A percentile compares a stretch with the other conserved stretches of the same genome.
These are phyloP conservation scores for Drosophila cognata DNA, from an alignment of 2,888 invertebrate species.

Conservation along the genomic window DNA sequence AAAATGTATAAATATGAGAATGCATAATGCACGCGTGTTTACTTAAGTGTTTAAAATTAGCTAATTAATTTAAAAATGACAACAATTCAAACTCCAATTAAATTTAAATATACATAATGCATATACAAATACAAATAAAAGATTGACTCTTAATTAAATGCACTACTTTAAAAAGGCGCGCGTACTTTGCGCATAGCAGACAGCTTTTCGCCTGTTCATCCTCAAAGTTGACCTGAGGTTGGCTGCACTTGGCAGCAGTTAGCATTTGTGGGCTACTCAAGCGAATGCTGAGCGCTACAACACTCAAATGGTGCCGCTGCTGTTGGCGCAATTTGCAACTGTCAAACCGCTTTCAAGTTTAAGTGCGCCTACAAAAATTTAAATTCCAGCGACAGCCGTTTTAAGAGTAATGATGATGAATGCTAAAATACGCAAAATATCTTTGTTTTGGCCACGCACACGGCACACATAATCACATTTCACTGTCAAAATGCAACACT, in stretches of 20 bases:
- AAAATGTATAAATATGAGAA: conserved; percentile 45
- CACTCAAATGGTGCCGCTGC: conserved; percentile 25
- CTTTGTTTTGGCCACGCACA: conserved; percentile 67
- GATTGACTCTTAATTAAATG: background rate
- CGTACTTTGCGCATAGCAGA: conserved; percentile 2
- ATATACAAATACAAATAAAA: conserved; percentile 66
- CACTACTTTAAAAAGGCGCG: background rate
- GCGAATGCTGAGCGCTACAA: conserved; percentile 10
- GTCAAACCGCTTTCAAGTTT: conserved; percentile 69
- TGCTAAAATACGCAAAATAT: conserved; percentile 77
- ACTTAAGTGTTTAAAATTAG: conserved; percentile 76
- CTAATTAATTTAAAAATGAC: conserved; percentile 64
- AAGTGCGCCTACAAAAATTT: conserved; percentile 66
- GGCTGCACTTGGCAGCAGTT: conserved; percentile 3
- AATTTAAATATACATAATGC: conserved; percentile 74
- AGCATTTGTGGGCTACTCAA: background rate
- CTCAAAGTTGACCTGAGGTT: conserved; percentile 3
- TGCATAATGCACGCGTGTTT: conserved; percentile 65
- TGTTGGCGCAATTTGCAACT: conserved; percentile 68
- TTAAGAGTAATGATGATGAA: conserved; percentile 77
- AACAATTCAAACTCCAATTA: conserved; percentile 75
- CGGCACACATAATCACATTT: conserved; percentile 66
- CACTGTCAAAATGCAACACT: conserved; percentile 74
- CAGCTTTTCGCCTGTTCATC: background rate
- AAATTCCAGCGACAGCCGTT: conserved; percentile 51